phyloP scores from a whole-genome alignment of 1,140 invertebrate species.

The Papilio aristodemus region DNA sequence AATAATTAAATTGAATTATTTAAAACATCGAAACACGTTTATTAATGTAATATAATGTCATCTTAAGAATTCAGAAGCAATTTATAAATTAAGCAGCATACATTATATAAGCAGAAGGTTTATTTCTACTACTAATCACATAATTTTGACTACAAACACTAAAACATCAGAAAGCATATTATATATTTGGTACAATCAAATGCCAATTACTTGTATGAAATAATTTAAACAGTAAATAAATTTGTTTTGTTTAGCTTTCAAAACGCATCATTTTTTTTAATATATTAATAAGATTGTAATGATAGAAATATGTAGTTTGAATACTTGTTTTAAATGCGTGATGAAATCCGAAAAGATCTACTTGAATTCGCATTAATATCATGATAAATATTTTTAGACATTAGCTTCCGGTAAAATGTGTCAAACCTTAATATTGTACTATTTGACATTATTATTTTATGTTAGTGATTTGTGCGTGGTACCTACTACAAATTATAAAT shows the following conservation, averaged over 20 bases:
- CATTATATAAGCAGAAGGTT: background rate
- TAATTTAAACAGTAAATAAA: conserved; percentile 1
- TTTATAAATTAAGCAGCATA: background rate
- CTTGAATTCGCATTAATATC: background rate
- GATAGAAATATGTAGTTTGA: background rate
- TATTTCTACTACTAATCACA: conserved; percentile 20
- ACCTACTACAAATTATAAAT: background rate
- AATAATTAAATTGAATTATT: conserved; percentile 20
- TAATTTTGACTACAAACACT: conserved; percentile 13
- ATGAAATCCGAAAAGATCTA: too few species aligned
- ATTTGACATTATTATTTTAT: conserved; percentile 3
- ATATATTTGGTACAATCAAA: background rate
- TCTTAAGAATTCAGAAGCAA: background rate
- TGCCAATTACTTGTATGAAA: background rate
- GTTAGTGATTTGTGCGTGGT: conserved; percentile 2
- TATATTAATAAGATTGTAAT: background rate
- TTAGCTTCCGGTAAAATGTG: background rate
- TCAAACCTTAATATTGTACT: background rate
- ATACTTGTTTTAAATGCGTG: too few species aligned
- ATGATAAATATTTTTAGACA: background rate
- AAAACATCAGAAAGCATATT: conserved; percentile 6
- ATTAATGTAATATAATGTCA: background rate
- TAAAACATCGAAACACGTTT: conserved; percentile 33
- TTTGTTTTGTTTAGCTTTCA: background rate
- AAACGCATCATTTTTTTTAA: background rate